These are phyloP conservation scores for Poecilia gillii DNA, from an alignment of 2,797 vertebrate genomes.

Conservation along the genomic window DNA sequence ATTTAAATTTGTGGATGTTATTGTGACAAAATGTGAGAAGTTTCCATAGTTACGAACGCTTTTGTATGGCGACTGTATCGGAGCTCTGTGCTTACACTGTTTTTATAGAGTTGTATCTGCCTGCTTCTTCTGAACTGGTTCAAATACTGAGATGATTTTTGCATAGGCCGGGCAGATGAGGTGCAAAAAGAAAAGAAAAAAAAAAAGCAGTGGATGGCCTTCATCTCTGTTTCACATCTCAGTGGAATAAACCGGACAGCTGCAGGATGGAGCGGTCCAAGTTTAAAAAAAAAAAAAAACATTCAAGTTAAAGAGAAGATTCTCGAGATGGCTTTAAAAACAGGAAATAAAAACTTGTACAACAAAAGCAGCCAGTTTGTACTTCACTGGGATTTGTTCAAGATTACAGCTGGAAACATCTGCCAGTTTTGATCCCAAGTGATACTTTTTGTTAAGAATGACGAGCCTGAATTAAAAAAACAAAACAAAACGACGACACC, in stretches of 20 bases:
- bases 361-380: conserved; percentile 36
- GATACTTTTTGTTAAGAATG: conserved; percentile 20
- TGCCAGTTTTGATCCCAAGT: conserved; percentile 31
- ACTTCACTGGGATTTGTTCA: conserved; percentile 42
- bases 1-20: not conserved
- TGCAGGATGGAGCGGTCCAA: conserved; percentile 22
- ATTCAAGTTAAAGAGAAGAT: conserved; percentile 41
- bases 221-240: conserved; percentile 48
- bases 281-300: not conserved
- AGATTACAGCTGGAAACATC: conserved; percentile 41
- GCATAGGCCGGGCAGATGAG: conserved; percentile 63
- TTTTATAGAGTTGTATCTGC: conserved; percentile 23
- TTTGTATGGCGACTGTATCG: not conserved
- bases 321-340: conserved; percentile 29
- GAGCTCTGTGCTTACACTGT: not conserved
- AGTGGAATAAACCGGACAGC: conserved; percentile 26
- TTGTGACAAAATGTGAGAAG: not conserved
- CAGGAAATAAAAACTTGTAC: not conserved
- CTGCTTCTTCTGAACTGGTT: conserved; percentile 35
- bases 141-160: conserved; percentile 53
- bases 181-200: conserved; percentile 7
- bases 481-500: not conserved
- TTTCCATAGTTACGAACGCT: not conserved
- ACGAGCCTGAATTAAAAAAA: not conserved
- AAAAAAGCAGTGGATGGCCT: conserved; percentile 19